Base-by-base conservation (phyloP, 2,888 invertebrate genomes). In the Lobophora halterata region DNA sequence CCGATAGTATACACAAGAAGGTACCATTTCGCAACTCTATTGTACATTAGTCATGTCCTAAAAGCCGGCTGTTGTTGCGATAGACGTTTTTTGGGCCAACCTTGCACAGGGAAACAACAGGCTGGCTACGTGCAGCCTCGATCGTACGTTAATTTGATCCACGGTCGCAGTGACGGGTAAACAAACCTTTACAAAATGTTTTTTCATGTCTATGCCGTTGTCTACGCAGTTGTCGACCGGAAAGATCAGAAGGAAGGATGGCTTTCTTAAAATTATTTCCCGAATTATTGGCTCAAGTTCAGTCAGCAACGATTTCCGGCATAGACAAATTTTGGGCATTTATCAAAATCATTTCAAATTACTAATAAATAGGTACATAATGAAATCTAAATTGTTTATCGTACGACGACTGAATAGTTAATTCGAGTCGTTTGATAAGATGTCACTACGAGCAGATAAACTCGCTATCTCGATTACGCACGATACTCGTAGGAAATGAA, bases 11-110 rank as follows among this genome's bases (percentile, higher is more conserved):
- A 31, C 34, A 55, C 51, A 50, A 49, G 59, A 55, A 60, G 61
- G 52, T 57, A 64, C 58, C 45, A 54, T 79, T 69, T 77, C 69
- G 71, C 64, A 78, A 79, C 54, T 32, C 64, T 44, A 76, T 78
- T 77, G 75, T 79, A 58, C 64, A 76, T 82, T 82, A 73, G 82
- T 81, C 79, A 79, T 80, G 82, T 80, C 74, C 79, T 59, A 73
- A 73, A 78, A 79, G 55, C 61, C 57, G 55, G 53, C 46, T 49
- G 67, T 52, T 49, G 46, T 76, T 73, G 75, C 74, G 66, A 67
- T 77, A 73, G 71, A 66, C 30, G 66, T 75, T 79, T 78, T 76
- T 68, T 68, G 68, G 70, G 64, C 65, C 70, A 71, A 63, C 76
- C 76, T 75, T 76, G 73, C 55, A 52, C 54, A 56, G 57, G 61